phyloP scores from a whole-genome alignment of 2,888 invertebrate species.

The Mythimna impura region DNA sequence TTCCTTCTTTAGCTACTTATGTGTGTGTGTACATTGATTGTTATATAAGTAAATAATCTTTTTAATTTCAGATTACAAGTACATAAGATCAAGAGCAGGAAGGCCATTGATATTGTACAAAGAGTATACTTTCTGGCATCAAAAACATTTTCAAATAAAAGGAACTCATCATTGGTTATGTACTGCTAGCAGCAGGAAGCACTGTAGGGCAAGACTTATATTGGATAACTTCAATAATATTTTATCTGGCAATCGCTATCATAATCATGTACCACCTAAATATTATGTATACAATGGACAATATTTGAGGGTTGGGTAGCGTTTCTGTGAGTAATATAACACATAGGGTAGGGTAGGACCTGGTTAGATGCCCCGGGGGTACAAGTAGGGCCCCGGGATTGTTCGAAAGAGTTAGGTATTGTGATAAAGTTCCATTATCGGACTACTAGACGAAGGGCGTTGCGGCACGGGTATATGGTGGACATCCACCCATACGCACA shows the following conservation, averaged over 20 bases:
- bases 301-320: slow-evolving; percentile 12
- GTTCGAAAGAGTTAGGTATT: no score
- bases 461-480: no score
- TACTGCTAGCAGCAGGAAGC: slow-evolving; percentile 26
- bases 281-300: slow-evolving; percentile 18
- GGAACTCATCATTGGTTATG: slow-evolving; percentile 40
- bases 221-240: slow-evolving; percentile 23
- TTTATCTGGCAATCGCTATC: background rate
- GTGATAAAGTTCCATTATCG: no score
- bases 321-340: background rate
- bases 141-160: slow-evolving; percentile 25
- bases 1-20: no score
- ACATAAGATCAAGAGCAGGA: slow-evolving; percentile 32
- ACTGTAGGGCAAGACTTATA: slow-evolving; percentile 27
- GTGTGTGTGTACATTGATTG: no score
- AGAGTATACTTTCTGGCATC: slow-evolving; percentile 27
- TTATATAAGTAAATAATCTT: background rate
- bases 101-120: slow-evolving; percentile 27
- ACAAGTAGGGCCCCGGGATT: no score
- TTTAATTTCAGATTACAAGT: slow-evolving; percentile 31
- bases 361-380: no score
- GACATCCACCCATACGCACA: no score
- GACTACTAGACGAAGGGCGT: no score
- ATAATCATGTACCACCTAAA: slow-evolving; percentile 26
- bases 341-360: no score